Evolutionary conservation across 2,888 invertebrate genomes (phyloP).

Genomic region (Idaea biselata): DNA sequence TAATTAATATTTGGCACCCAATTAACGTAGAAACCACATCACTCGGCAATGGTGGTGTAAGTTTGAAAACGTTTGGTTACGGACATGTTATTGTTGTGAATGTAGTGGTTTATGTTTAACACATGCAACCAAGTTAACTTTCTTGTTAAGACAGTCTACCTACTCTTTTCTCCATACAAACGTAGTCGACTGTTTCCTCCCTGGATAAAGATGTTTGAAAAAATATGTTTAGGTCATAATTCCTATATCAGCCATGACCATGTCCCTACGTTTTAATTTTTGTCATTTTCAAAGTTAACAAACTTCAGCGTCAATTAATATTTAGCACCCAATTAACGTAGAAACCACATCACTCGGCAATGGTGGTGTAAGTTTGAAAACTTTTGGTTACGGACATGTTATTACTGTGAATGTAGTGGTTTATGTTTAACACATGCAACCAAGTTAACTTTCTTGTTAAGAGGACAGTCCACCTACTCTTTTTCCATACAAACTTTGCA

Average conservation of each 20-base stretch:
- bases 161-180: too few relatives aligned
- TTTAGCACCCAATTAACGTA: conserved; percentile 11
- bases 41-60: conserved; percentile 10
- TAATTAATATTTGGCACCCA: conserved; percentile 10
- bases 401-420: conserved; percentile 2
- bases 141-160: too few relatives aligned
- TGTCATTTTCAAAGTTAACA: conserved; percentile 5
- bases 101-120: conserved; percentile 4
- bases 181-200: too few relatives aligned
- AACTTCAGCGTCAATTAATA: conserved; percentile 7
- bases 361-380: conserved; percentile 12
- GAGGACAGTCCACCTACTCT: too few relatives aligned
- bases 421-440: not conserved
- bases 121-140: conserved; percentile 6
- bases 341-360: conserved; percentile 13
- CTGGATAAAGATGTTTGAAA: too few relatives aligned
- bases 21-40: conserved; percentile 15
- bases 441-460: conserved; percentile 6
- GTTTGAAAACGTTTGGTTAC: conserved; percentile 8
- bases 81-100: not conserved
- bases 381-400: conserved; percentile 1
- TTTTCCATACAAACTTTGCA: too few relatives aligned
- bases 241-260: too few relatives aligned
- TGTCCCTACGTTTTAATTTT: too few relatives aligned
- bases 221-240: too few relatives aligned